Base-by-base conservation (phyloP, 2,888 invertebrate genomes). In the Coelopa pilipes region DNA sequence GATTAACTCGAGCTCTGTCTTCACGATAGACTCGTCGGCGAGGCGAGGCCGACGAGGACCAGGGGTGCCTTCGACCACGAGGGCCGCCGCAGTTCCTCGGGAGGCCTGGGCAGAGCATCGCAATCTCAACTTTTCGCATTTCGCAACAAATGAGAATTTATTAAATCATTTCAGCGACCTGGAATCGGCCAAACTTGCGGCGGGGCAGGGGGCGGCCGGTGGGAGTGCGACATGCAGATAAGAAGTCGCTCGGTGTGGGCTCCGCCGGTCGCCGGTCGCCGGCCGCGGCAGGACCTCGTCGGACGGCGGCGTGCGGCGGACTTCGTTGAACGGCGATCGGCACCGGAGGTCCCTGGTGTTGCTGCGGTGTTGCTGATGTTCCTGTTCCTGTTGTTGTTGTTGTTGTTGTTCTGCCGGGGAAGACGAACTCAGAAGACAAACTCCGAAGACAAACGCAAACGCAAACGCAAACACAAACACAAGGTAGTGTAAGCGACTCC, bases 71-170 rank as follows among this genome's bases (percentile, higher is more conserved):
- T 34, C 34, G 7, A n/a, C n/a, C n/a, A n/a, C n/a, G n/a, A n/a
- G n/a, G n/a, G n/a, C n/a, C n/a, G n/a, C n/a, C n/a, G n/a, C n/a
- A n/a, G n/a, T n/a, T n/a, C n/a, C n/a, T n/a, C n/a, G n/a, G 34
- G 7, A 34, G 34, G 2, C 34, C 34, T 34, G 34, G 69, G 77
- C 80, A 84, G 84, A 83, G n/a, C n/a, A n/a, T n/a, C n/a, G n/a
- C 82, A 84, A 82, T 82, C 84, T 84, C 81, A 82, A 82, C 83
- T 82, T 82, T 83, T 78, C 83, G 81, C 82, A 82, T 84, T 82
- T 84, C 66, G 66, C 55, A 49, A 24, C 46, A 49, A 59, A 69
- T 46, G 60, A 70, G 59, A 70, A 70, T 70, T 70, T 69, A 70
- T 60, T 70, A 70, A 70, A 70, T 59, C 59, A 60, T 24, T 46